Evolutionary conservation across 2,797 vertebrate genomes (phyloP).

Genomic region (Fistularia tabacaria): DNA sequence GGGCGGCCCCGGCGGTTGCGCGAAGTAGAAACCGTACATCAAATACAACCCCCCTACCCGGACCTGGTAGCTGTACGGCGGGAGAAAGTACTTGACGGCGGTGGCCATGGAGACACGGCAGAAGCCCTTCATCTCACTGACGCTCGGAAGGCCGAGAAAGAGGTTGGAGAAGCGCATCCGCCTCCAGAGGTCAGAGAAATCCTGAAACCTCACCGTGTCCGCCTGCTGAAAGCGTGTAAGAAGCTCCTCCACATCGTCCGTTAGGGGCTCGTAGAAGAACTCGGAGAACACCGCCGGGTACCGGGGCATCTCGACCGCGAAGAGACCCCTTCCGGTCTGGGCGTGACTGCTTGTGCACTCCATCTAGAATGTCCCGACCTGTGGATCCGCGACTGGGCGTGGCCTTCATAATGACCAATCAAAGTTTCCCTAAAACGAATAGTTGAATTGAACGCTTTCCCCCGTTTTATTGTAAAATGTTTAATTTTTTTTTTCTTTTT

Average conservation of each 20-base stretch:
- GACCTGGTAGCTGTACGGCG: conserved; percentile 63
- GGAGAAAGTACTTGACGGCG: conserved; percentile 61
- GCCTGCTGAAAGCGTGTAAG: conserved; percentile 56
- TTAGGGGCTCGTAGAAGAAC: conserved; percentile 39
- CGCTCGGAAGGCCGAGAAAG: conserved; percentile 19
- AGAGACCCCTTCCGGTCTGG: too few species aligned
- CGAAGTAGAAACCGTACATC: conserved; percentile 58
- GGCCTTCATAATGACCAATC: too few species aligned
- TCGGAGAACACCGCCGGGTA: background rate
- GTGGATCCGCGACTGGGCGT: background rate
- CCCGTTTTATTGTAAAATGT: too few species aligned
- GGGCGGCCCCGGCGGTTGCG: conserved; percentile 28
- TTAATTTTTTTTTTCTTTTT: too few species aligned
- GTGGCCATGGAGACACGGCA: conserved; percentile 46
- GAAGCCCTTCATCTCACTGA: conserved; percentile 45
- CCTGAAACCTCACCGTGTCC: conserved; percentile 42
- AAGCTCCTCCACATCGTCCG: conserved; percentile 62
- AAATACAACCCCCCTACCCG: conserved; percentile 63
- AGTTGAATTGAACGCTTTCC: too few species aligned
- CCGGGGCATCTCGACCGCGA: conserved; percentile 37
- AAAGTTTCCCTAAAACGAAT: too few species aligned
- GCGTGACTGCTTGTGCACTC: too few species aligned
- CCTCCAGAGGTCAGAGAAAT: conserved; percentile 60
- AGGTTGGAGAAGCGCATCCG: conserved; percentile 48
- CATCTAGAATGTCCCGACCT: too few species aligned